Conservation (phyloP, 2,797 vertebrate genomes). For the Xenopus petersii region DNA sequence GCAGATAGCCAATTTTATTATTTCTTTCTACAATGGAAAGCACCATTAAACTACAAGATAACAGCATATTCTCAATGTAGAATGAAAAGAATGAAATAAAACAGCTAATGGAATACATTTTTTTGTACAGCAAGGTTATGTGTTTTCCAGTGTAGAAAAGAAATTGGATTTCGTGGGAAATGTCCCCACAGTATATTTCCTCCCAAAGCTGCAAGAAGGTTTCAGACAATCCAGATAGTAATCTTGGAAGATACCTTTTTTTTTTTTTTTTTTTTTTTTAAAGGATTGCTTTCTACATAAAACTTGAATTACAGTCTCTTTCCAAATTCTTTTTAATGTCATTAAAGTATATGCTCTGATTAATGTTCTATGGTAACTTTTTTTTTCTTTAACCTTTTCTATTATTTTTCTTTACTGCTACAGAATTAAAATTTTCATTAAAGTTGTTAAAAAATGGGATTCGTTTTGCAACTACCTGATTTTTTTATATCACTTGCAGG, state of each 20-base stretch:
- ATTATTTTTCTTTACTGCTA: not conserved
- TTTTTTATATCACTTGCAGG: too few species aligned
- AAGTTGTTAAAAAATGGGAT: too few species aligned
- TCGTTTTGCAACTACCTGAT: too few species aligned
- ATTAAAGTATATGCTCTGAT: constrained; percentile 41
- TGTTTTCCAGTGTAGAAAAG: constrained; percentile 38
- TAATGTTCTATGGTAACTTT: constrained; percentile 38
- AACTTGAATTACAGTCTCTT: constrained; percentile 36
- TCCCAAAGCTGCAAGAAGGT: constrained; percentile 18
- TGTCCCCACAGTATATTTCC: constrained; percentile 38
- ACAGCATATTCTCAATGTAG: constrained; percentile 35
- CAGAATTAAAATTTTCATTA: too few species aligned
- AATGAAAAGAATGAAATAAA: constrained; percentile 38
- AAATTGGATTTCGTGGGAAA: constrained; percentile 43
- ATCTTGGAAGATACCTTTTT: constrained; percentile 34
- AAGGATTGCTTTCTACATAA: constrained; percentile 34
- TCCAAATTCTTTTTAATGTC: constrained; percentile 22
- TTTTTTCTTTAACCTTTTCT: not conserved
- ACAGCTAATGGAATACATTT: constrained; percentile 40
- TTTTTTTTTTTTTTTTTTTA: not conserved
- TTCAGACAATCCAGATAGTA: constrained; percentile 40
- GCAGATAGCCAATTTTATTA: constrained; percentile 27
- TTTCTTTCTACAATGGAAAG: constrained; percentile 20
- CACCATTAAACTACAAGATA: constrained; percentile 33
- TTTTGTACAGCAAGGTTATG: constrained; percentile 37